phyloP scores from a whole-genome alignment of 2,888 invertebrate genomes.

The Criorhina ranunculi region DNA sequence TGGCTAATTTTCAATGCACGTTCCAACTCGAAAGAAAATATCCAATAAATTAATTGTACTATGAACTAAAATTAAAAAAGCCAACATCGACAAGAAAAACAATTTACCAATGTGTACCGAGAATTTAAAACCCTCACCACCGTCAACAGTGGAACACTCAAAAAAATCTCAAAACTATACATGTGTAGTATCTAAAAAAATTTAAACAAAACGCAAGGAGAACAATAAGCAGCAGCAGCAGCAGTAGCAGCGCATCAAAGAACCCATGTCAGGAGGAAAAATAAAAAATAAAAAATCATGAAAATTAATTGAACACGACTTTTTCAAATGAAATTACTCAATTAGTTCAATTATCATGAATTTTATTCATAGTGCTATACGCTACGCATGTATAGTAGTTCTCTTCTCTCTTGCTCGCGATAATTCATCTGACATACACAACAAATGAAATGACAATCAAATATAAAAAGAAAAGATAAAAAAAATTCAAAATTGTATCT shows the following conservation, averaged over 20 bases:
- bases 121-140: conserved; percentile 12
- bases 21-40: conserved; percentile 17
- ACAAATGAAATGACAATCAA: conserved; percentile 59
- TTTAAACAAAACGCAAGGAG: conserved; percentile 40
- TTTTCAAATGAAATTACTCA: conserved; percentile 79
- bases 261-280: background rate
- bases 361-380: conserved; percentile 72
- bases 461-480: conserved; percentile 10
- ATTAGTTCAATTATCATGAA: conserved; percentile 79
- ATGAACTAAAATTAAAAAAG: conserved; percentile 51
- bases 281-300: conserved; percentile 55
- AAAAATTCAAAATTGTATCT: conserved; percentile 30
- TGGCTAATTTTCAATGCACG: conserved; percentile 51
- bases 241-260: no score
- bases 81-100: conserved; percentile 23
- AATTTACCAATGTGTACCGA: conserved; percentile 29
- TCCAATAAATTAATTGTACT: conserved; percentile 47
- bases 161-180: conserved; percentile 5
- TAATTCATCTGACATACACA: conserved; percentile 74
- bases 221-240: conserved; percentile 35
- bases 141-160: background rate
- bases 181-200: background rate
- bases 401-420: conserved; percentile 42
- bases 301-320: conserved; percentile 79
- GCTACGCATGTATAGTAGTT: conserved; percentile 63